Evolutionary conservation across 2,888 invertebrate species (phyloP), one percentile per base, ranked within the genome.

Genomic region (Pseudococcus longispinus): DNA sequence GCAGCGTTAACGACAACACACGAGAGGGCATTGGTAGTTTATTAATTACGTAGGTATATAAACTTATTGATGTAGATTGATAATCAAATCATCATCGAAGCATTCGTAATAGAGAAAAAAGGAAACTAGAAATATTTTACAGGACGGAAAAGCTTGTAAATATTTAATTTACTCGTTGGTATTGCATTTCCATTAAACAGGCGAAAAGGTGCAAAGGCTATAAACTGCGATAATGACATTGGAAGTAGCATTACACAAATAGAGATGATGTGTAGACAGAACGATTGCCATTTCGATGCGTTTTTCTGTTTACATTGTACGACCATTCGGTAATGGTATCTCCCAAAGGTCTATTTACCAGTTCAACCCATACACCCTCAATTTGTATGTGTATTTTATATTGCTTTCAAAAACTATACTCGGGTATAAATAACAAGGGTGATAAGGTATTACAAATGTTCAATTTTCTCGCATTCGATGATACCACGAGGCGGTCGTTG

Each of bases 141-240:
- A 32, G 29, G 29, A 29, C 15, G 70, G 70, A 29, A 70, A 29
- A 5, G 70, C 29, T 70, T 18, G 42, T 80, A 80, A 80, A 80
- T 80, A 80, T 80, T 80, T 80, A 80, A 80, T 20, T 32, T 20
- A 42, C 11, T 42, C 77, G 9, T 42, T 42, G 26, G 77, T 32
- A 20, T 29, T 42, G 77, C 42, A 80, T 80, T 80, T 42, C 37
- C 77, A 80, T 80, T 80, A 42, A 80, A 80, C 77, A n/a, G 4
- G 77, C 37, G 37, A 80, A 80, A 42, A 80, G 77, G 77, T 80
- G 77, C 77, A 37, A 80, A 80, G 9, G n/a, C 77, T n/a, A 42
- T 80, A 80, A 80, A 80, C 37, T 80, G 20, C 42, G 42, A 42
- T 80, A 80, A 80, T 80, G 77, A 80, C 77, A 80, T 80, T 80